Percentiles rank a stretch among this genome's conserved stretches.
Conservation (phyloP, 2,113 vertebrate species). For the sheep (Ovis aries) region ARS-UI_Ramb_v3.0 NC_056054.1:91667501-91668000, state of each 20-base stretch:
- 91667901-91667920: neutral
- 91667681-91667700: neutral
- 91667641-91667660: neutral
- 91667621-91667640: neutral
- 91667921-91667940: neutral
- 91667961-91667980: neutral
- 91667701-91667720: neutral
- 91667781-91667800: too few species aligned
- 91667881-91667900: neutral
- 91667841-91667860: neutral
- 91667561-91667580: neutral
- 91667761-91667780: neutral
- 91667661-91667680: neutral
- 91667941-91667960: neutral
- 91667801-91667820: neutral
- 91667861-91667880: neutral
- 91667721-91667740: neutral
- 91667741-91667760: neutral
- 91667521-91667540: neutral
- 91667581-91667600: neutral
- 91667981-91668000: neutral
- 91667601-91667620: neutral
- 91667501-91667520: neutral
- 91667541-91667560: neutral
- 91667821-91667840: neutral